Conservation (phyloP, 2,113 vertebrate species). For the Oreocharis arfaki region DNA sequence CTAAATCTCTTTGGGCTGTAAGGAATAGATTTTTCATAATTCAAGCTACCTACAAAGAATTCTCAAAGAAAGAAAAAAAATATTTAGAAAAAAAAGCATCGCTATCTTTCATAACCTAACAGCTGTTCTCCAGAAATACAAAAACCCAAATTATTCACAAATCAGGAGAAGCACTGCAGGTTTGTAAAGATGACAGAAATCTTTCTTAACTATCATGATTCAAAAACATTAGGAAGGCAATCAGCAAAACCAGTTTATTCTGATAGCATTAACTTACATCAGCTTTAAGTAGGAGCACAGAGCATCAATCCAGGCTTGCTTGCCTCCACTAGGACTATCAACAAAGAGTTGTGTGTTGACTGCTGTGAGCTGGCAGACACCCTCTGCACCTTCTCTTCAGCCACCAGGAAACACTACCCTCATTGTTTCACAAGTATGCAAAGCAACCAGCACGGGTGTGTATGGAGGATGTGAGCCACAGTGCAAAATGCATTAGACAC, state of each 20-base stretch:
- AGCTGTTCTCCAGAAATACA: background rate
- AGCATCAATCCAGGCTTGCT: background rate
- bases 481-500: background rate
- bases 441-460: background rate
- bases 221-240: background rate
- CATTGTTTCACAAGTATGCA: constrained; percentile 11
- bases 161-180: background rate
- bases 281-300: background rate
- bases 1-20: background rate
- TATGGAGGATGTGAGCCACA: background rate
- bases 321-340: background rate
- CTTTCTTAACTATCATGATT: background rate
- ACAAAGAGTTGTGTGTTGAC: constrained; percentile 43
- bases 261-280: background rate
- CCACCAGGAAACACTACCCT: constrained; percentile 1
- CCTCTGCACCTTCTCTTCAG: constrained; percentile 32
- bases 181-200: background rate
- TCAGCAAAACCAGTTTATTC: background rate
- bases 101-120: background rate
- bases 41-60: background rate
- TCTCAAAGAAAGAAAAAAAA: background rate
- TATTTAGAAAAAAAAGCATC: background rate
- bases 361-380: background rate
- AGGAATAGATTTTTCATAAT: background rate
- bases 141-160: background rate